These are phyloP conservation scores for Alligator mississippiensis DNA, from an alignment of 2,113 vertebrate species.

Conservation along the genomic window DNA sequence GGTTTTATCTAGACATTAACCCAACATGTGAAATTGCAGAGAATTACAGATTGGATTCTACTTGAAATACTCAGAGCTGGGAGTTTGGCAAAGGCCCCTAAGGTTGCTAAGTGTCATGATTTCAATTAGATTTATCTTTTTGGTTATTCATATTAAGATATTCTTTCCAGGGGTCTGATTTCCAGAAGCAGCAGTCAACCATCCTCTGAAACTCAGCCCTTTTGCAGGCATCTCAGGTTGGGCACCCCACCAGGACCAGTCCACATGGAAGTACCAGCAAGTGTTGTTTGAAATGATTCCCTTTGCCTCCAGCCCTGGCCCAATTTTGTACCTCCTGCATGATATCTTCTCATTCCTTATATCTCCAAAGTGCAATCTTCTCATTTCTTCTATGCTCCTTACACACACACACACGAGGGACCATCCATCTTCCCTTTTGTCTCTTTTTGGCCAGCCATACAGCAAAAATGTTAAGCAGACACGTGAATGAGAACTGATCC, in stretches of 20 bases:
- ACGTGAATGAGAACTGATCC: not conserved
- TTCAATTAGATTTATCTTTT: rapidly evolving
- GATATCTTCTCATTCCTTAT: not conserved
- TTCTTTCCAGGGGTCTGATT: not conserved
- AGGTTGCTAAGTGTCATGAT: rapidly evolving
- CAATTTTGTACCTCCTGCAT: not conserved
- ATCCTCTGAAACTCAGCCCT: not conserved
- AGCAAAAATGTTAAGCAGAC: not conserved
- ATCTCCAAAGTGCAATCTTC: not conserved
- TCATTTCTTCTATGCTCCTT: not conserved
- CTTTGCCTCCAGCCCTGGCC: not conserved
- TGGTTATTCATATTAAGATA: not conserved
- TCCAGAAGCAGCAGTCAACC: not conserved
- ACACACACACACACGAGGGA: not conserved
- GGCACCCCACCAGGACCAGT: not conserved
- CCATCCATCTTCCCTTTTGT: not conserved
- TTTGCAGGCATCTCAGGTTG: not conserved
- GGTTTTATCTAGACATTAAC: not conserved
- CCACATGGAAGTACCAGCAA: not conserved
- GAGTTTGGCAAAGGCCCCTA: not conserved
- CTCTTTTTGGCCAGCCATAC: not conserved
- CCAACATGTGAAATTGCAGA: not conserved
- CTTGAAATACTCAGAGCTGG: not conserved
- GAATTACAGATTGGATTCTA: not conserved
- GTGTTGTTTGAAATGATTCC: not conserved